These are phyloP conservation scores for Ciconia boyciana DNA, from an alignment of 2,113 vertebrate genomes.

Conservation along the genomic window DNA sequence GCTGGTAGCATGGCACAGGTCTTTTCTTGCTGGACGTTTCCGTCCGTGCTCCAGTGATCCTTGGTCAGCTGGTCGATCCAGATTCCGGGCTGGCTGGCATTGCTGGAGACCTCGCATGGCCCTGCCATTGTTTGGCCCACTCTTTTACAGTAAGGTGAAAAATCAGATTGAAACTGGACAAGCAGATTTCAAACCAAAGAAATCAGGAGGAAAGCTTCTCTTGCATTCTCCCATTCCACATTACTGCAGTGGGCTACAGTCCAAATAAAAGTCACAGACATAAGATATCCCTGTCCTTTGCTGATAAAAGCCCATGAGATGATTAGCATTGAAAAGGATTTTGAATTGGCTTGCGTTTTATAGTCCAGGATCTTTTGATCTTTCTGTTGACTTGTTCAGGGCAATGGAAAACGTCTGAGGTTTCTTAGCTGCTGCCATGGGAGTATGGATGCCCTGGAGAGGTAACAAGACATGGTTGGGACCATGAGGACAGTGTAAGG, in stretches of 20 bases:
- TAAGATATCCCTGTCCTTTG: neutral
- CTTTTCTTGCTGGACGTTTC: neutral
- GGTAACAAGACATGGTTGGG: neutral
- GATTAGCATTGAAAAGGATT: neutral
- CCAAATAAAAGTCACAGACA: neutral
- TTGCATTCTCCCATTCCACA: neutral
- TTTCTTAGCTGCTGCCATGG: neutral
- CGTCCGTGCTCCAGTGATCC: neutral
- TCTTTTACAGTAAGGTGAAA: neutral
- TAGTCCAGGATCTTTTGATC: neutral
- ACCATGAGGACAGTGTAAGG: neutral
- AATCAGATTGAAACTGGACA: neutral
- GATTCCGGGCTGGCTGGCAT: neutral
- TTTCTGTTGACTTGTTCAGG: neutral
- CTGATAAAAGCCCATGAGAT: neutral
- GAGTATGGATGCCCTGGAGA: neutral
- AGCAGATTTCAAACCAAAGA: neutral
- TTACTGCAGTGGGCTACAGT: neutral
- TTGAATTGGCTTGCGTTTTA: neutral
- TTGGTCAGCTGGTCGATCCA: neutral
- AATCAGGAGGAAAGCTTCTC: neutral
- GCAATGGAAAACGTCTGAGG: neutral
- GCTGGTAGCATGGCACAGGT: neutral
- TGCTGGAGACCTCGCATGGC: neutral
- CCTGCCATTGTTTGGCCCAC: neutral